Evolutionary conservation across 2,888 invertebrate genomes (phyloP).

Genomic region (Lasioglossum lativentre): DNA sequence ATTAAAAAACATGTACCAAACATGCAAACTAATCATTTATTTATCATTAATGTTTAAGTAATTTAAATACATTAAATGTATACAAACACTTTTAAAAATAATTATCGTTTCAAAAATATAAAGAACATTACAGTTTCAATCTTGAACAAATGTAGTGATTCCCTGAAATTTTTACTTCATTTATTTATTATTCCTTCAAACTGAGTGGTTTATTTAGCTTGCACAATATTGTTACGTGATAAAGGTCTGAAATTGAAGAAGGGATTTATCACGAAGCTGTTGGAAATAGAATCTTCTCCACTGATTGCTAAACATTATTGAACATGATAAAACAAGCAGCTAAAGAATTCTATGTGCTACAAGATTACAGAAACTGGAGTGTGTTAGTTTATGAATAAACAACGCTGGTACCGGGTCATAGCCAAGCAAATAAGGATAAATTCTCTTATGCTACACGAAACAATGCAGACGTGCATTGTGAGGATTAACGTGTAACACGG

Average conservation of each 20-base stretch:
- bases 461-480: background rate
- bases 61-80: background rate
- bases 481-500: background rate
- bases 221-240: too few relatives aligned
- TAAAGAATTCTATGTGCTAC: background rate
- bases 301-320: slow-evolving; percentile 9
- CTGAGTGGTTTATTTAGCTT: too few relatives aligned
- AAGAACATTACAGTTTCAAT: background rate
- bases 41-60: background rate
- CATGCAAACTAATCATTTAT: background rate
- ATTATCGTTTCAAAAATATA: background rate
- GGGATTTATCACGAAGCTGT: slow-evolving; percentile 17
- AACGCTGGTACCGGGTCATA: background rate
- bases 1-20: background rate
- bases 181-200: too few relatives aligned
- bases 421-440: background rate
- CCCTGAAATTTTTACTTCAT: background rate
- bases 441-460: background rate
- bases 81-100: background rate
- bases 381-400: background rate
- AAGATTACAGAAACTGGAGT: background rate
- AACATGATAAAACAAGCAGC: slow-evolving; percentile 15
- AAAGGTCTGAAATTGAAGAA: background rate
- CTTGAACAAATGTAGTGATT: background rate
- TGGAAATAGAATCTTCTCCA: slow-evolving; percentile 29